Conservation (phyloP, 2,888 invertebrate species). For the Agriopis aurantiaria region DNA sequence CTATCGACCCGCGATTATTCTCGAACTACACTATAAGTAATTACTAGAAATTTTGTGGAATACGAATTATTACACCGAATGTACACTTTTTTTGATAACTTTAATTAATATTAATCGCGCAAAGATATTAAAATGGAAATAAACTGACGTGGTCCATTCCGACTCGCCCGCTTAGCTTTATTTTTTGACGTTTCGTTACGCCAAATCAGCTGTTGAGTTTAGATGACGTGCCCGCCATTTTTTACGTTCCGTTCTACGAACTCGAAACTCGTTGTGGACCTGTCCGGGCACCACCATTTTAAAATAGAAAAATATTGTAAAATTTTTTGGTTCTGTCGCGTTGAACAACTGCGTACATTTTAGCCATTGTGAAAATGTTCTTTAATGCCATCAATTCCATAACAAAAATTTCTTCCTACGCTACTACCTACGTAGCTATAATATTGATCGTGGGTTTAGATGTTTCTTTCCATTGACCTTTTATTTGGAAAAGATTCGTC, state of each 20-base stretch:
- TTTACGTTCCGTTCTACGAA: constrained; percentile 61
- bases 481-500: constrained; percentile 20
- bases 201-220: constrained; percentile 50
- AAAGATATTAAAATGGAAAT: constrained; percentile 48
- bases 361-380: too few relatives aligned
- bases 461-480: constrained; percentile 41
- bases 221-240: constrained; percentile 43
- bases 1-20: constrained; percentile 47
- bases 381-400: not conserved
- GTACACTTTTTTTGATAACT: constrained; percentile 20
- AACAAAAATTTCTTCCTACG: constrained; percentile 5
- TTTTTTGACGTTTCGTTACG: constrained; percentile 53
- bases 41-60: constrained; percentile 10
- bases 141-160: constrained; percentile 76
- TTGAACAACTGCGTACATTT: too few relatives aligned
- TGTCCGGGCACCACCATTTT: too few relatives aligned
- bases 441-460: constrained; percentile 33
- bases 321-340: too few relatives aligned
- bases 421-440: constrained; percentile 38
- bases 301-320: too few relatives aligned
- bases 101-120: constrained; percentile 28
- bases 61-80: not conserved
- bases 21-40: constrained; percentile 36
- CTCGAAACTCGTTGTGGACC: not conserved
- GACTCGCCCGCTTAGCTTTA: constrained; percentile 58